These are phyloP conservation scores for Myotis daubentonii DNA, from an alignment of 2,797 vertebrate species.

Conservation along the genomic window DNA sequence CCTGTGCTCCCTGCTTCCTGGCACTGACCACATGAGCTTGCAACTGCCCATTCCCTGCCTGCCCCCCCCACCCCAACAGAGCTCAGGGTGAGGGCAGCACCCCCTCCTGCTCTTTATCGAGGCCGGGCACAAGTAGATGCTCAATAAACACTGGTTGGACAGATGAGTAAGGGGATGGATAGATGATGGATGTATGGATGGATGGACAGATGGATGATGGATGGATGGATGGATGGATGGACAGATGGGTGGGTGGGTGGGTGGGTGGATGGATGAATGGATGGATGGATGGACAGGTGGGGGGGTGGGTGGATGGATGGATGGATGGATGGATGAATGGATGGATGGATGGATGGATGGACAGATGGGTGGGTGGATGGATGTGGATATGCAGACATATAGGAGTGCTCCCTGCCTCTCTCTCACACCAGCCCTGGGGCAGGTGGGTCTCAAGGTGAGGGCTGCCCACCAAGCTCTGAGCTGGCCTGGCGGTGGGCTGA, in stretches of 20 bases:
- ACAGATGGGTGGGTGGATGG: no score
- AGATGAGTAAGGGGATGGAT: neutral
- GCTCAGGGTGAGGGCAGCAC: neutral
- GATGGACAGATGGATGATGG: neutral
- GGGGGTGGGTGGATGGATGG: no score
- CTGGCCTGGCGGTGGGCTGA: neutral
- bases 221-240: neutral
- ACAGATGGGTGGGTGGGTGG: no score
- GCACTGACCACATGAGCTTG: neutral
- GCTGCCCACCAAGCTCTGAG: neutral
- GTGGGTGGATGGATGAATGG: no score
- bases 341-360: neutral
- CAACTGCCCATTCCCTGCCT: neutral
- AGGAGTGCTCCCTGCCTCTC: neutral
- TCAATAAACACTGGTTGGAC: neutral
- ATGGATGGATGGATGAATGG: no score
- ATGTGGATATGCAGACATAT: neutral
- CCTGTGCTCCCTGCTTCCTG: neutral
- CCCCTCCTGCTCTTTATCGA: neutral
- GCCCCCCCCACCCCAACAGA: neutral
- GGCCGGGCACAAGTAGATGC: neutral
- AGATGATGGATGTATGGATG: no score
- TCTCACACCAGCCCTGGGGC: neutral
- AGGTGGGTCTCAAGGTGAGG: neutral
- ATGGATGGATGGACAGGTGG: accelerated